Percentiles rank a stretch among this genome's conserved stretches.
These are phyloP conservation scores for Psittacula derbiana DNA, from an alignment of 2,797 vertebrate genomes.

Conservation along the genomic window DNA sequence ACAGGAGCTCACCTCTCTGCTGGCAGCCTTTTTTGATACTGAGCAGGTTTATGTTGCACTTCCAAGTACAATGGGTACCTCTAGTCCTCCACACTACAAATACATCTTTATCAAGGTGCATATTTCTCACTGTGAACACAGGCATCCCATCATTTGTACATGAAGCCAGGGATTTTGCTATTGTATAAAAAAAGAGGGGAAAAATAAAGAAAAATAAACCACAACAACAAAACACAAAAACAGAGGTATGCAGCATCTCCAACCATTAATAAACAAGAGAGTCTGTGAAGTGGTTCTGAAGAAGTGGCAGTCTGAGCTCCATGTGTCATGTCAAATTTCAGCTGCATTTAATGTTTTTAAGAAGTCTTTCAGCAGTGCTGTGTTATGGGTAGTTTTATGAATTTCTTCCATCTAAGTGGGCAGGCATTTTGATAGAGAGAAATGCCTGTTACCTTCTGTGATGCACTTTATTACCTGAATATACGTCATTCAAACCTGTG, in stretches of 20 bases:
- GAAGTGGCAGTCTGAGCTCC: not conserved
- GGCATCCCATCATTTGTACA: not conserved
- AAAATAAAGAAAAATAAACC: too few species aligned
- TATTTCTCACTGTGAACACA: not conserved
- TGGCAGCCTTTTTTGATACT: not conserved
- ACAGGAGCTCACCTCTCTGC: not conserved
- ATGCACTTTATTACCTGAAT: not conserved
- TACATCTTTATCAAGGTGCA: not conserved
- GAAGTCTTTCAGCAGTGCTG: not conserved
- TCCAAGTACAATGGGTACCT: not conserved
- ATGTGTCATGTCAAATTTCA: not conserved
- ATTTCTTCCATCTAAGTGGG: not conserved
- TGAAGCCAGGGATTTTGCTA: not conserved
- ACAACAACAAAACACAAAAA: too few species aligned
- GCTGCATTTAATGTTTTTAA: not conserved
- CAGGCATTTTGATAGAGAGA: not conserved
- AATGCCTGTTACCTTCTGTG: not conserved
- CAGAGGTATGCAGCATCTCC: not conserved
- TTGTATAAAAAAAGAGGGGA: not conserved
- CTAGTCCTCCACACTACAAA: not conserved
- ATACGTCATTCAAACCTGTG: not conserved
- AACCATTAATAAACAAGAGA: not conserved
- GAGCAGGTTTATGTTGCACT: not conserved
- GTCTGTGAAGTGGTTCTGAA: not conserved
- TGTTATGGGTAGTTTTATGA: not conserved